Conservation (phyloP, 2,888 invertebrate species). For the Drosophila siamana region DNA sequence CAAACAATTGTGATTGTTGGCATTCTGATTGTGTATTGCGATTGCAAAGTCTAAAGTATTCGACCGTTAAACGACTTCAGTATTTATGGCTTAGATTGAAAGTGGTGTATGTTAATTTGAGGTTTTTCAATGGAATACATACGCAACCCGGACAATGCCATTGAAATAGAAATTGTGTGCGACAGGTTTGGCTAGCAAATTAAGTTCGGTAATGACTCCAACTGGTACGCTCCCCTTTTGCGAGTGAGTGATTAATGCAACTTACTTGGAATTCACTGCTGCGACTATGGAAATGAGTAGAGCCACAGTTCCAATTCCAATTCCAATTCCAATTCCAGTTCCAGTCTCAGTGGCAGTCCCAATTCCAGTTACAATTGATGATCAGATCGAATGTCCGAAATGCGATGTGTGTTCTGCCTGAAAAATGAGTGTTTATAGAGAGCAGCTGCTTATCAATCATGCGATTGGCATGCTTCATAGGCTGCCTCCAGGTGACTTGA, state of each 20-base stretch:
- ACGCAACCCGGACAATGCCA: slow-evolving; percentile 8
- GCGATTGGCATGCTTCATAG: slow-evolving; percentile 58
- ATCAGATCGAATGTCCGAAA: slow-evolving; percentile 25
- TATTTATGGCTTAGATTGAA: slow-evolving; percentile 23
- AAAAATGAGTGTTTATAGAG: slow-evolving; percentile 43
- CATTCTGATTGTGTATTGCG: slow-evolving; percentile 8
- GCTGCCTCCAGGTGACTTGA: slow-evolving; percentile 51
- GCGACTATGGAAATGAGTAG: slow-evolving; percentile 38
- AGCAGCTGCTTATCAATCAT: slow-evolving; percentile 65
- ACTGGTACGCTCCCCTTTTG: slow-evolving; percentile 23
- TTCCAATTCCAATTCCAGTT: no score
- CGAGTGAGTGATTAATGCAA: slow-evolving; percentile 50
- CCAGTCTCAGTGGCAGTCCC: background rate
- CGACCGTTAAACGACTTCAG: slow-evolving; percentile 13
- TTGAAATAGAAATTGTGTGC: slow-evolving; percentile 23
- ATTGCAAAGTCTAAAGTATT: slow-evolving; percentile 4
- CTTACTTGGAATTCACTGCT: slow-evolving; percentile 57
- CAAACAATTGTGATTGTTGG: slow-evolving; percentile 11
- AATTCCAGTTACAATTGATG: slow-evolving; percentile 14
- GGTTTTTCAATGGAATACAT: slow-evolving; percentile 12
- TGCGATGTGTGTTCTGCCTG: slow-evolving; percentile 29
- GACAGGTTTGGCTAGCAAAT: slow-evolving; percentile 12
- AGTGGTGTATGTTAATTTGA: slow-evolving; percentile 21
- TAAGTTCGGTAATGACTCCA: slow-evolving; percentile 39
- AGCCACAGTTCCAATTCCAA: background rate